Evolutionary conservation across 2,113 vertebrate genomes (phyloP).

Genomic region (Odontesthes bonariensis): DNA sequence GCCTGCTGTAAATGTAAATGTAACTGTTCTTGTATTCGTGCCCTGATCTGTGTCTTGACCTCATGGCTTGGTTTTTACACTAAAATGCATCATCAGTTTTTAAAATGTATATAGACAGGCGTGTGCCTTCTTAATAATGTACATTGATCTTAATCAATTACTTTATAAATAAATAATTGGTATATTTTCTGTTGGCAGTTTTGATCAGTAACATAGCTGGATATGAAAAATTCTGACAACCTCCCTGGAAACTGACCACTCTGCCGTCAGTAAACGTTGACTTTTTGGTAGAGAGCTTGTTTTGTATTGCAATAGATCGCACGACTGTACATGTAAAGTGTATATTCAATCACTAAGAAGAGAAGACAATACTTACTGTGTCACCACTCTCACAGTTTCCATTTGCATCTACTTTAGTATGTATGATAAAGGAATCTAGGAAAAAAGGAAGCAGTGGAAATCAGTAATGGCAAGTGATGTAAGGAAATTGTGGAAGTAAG

Average conservation of each 20-base stretch:
- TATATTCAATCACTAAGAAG: conserved; percentile 1
- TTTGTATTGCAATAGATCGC: background rate
- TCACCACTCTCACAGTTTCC: conserved; percentile 61
- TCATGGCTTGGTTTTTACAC: background rate
- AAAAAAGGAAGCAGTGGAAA: conserved; percentile 17
- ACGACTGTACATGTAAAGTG: background rate
- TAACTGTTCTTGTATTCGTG: background rate
- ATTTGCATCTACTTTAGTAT: conserved; percentile 66
- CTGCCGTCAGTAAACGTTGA: background rate
- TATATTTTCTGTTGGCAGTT: too few relatives aligned
- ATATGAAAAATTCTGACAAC: background rate
- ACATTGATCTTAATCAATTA: too few relatives aligned
- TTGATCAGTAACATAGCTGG: background rate
- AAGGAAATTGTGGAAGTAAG: background rate
- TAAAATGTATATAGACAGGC: background rate
- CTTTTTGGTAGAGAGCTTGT: background rate
- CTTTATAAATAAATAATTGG: too few relatives aligned
- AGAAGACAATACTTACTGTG: conserved; percentile 55
- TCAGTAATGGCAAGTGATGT: background rate
- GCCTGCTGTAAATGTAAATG: too few relatives aligned
- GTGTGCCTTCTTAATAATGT: background rate
- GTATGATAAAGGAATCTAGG: conserved; percentile 17
- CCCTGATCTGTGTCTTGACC: background rate
- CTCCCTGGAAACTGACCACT: background rate
- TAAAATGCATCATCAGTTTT: background rate